These are phyloP conservation scores for Synaphobranchus kaupii DNA, from an alignment of 2,797 vertebrate species.

Conservation along the genomic window DNA sequence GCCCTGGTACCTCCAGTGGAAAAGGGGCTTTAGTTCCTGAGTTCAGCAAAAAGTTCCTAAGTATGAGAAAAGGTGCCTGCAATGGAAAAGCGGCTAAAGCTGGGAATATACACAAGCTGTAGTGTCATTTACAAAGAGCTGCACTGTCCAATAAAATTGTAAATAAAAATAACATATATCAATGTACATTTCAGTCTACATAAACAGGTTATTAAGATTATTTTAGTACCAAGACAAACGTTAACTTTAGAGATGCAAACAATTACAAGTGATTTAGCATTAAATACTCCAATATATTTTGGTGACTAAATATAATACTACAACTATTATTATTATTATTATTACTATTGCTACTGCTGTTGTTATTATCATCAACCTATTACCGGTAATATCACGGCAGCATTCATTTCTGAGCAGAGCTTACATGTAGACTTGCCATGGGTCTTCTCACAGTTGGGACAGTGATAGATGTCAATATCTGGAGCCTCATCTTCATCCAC, in stretches of 20 bases:
- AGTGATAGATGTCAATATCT: constrained; percentile 97
- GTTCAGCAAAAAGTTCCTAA: too few species aligned
- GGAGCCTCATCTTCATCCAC: constrained; percentile 97
- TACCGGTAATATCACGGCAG: not conserved
- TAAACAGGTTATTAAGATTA: not conserved
- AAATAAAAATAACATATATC: not conserved
- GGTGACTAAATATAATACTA: not conserved
- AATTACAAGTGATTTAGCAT: not conserved
- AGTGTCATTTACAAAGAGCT: not conserved
- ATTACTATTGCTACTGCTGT: too few species aligned
- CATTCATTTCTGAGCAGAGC: constrained; percentile 54
- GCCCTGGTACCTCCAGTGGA: too few species aligned
- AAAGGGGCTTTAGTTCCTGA: too few species aligned
- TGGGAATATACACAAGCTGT: not conserved
- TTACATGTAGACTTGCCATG: constrained; percentile 94
- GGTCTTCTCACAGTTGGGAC: constrained; percentile 96
- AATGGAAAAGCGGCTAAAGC: not conserved
- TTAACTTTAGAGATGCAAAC: not conserved
- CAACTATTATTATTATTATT: too few species aligned
- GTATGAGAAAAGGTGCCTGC: too few species aligned
- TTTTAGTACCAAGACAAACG: not conserved
- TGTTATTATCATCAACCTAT: not conserved
- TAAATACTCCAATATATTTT: not conserved
- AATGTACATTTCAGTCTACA: not conserved
- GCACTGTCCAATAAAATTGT: not conserved